These are phyloP conservation scores for Pituophis catenifer DNA, from an alignment of 2,113 vertebrate species.

Conservation along the genomic window DNA sequence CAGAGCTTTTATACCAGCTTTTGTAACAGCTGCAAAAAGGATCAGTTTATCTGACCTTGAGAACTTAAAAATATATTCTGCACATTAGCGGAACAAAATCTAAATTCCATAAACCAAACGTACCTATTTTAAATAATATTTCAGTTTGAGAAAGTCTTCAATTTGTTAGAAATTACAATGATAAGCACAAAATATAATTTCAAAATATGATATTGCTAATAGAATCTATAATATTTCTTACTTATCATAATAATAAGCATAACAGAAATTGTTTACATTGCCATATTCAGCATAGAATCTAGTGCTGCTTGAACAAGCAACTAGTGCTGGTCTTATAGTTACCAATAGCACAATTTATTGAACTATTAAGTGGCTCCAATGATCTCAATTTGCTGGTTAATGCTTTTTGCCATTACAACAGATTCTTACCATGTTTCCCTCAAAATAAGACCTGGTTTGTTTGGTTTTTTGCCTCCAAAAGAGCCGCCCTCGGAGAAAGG, in stretches of 20 bases:
- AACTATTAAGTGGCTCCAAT: background rate
- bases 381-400: background rate
- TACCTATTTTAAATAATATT: conserved; percentile 2
- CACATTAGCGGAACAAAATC: background rate
- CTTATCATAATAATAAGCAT: background rate
- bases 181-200: background rate
- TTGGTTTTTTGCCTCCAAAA: too few species aligned
- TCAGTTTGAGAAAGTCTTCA: background rate
- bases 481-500: too few species aligned
- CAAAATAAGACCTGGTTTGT: too few species aligned
- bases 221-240: background rate
- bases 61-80: background rate
- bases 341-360: background rate
- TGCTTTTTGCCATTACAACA: background rate
- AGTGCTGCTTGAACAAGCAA: background rate
- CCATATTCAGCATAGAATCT: background rate
- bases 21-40: conserved; percentile 24
- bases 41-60: conserved; percentile 27
- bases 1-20: conserved; percentile 15
- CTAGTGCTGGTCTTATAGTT: background rate
- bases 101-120: conserved; percentile 7
- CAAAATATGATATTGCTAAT: background rate
- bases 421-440: background rate
- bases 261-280: background rate
- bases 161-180: background rate